phyloP scores from a whole-genome alignment of 1,140 invertebrate genomes.

The Drosophila littoralis region DNA sequence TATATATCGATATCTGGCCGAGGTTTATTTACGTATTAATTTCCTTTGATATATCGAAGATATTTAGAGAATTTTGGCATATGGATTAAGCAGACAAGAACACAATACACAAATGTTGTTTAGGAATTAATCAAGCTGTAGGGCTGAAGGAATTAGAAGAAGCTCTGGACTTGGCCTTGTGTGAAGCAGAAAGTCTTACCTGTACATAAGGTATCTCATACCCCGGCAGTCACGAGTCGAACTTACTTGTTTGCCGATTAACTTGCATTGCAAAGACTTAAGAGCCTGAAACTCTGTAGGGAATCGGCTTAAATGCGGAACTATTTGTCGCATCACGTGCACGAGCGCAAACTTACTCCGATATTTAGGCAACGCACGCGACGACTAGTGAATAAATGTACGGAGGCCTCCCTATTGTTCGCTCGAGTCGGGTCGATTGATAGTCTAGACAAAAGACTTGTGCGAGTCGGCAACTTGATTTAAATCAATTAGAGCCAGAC shows the following conservation, averaged over 20 bases:
- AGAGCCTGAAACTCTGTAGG: background rate
- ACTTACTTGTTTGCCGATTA: conserved; percentile 55
- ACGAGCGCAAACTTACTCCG: conserved; percentile 60
- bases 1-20: no score
- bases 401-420: conserved; percentile 7
- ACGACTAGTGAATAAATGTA: conserved; percentile 67
- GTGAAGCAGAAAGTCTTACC: no score
- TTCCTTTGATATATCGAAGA: no score
- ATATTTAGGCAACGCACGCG: conserved; percentile 78
- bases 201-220: background rate
- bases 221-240: background rate
- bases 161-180: no score
- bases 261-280: conserved; percentile 49
- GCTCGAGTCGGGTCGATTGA: conserved; percentile 56
- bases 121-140: no score
- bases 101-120: no score
- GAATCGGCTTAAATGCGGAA: conserved; percentile 62
- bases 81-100: no score
- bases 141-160: no score
- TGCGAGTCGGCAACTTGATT: conserved; percentile 67
- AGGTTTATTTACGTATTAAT: no score
- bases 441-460: conserved; percentile 70
- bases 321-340: conserved; percentile 82
- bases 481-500: conserved; percentile 72
- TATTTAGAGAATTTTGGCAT: no score